Conservation (phyloP, 2,888 invertebrate genomes). For the Branchellion lobata region DNA sequence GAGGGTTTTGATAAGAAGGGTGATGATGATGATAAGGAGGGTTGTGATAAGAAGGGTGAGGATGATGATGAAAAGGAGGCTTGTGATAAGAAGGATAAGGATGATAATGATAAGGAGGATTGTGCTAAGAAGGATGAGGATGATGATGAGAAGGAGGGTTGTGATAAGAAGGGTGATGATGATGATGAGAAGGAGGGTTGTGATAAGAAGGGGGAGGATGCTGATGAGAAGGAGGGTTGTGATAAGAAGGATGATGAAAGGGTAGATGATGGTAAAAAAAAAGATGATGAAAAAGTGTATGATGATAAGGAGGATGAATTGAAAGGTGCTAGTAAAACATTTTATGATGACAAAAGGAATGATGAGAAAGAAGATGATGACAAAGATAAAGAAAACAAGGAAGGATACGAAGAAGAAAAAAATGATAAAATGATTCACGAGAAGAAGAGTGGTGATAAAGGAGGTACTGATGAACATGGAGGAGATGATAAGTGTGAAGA, state of each 20-base stretch:
- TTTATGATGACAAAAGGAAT: constrained; percentile 42
- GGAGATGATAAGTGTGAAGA: constrained; percentile 8
- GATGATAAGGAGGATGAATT: constrained; percentile 45
- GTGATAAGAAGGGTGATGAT: constrained; percentile 3
- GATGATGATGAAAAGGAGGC: not conserved
- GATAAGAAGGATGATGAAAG: constrained; percentile 59
- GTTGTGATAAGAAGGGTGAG: not conserved
- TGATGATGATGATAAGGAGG: not conserved
- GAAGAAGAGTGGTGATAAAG: not conserved
- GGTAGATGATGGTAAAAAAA: constrained; percentile 61
- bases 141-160: not conserved
- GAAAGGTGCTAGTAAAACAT: constrained; percentile 10
- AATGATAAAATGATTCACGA: constrained; percentile 7
- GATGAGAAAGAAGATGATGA: constrained; percentile 18
- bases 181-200: constrained; percentile 28
- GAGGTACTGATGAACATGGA: not conserved
- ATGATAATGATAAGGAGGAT: not conserved
- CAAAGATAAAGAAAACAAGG: not conserved
- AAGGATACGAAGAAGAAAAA: not conserved
- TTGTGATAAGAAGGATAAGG: not conserved
- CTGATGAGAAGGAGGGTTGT: constrained; percentile 60
- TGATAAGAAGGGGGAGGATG: constrained; percentile 26
- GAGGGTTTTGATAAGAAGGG: not conserved
- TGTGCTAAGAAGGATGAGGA: constrained; percentile 30
- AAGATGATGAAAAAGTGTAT: constrained; percentile 53